Evolutionary conservation across 2,113 vertebrate species (phyloP).

Genomic region (Aix galericulata): DNA sequence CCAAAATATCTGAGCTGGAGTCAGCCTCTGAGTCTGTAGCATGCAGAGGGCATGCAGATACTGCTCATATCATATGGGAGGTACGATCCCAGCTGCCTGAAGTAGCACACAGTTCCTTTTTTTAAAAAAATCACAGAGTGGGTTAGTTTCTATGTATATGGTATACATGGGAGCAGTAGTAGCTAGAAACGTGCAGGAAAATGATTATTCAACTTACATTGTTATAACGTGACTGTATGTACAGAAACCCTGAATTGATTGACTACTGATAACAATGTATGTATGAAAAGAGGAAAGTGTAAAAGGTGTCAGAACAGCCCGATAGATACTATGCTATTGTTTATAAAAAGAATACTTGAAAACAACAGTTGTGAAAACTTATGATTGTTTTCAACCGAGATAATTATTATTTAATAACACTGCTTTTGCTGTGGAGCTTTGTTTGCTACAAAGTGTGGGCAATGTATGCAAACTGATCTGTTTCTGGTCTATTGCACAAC

Average conservation of each 20-base stretch:
- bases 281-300: neutral
- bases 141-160: neutral
- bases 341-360: neutral
- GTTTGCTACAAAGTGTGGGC: neutral
- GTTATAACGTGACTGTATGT: neutral
- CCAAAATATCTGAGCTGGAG: neutral
- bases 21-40: neutral
- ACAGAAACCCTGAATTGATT: neutral
- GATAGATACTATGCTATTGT: neutral
- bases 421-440: neutral
- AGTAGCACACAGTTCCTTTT: neutral
- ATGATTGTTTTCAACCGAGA: neutral
- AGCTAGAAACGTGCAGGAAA: neutral
- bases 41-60: neutral
- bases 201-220: neutral
- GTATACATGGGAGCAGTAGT: neutral
- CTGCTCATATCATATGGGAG: fast-evolving
- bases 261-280: neutral
- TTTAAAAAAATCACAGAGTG: neutral
- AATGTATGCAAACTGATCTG: neutral
- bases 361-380: neutral
- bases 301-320: neutral
- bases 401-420: neutral
- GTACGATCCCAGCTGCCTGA: neutral
- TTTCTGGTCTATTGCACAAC: neutral